Percentiles rank a stretch among this genome's conserved stretches.
Conservation (phyloP, 2,113 vertebrate genomes). For the Myotis brandtii region DNA sequence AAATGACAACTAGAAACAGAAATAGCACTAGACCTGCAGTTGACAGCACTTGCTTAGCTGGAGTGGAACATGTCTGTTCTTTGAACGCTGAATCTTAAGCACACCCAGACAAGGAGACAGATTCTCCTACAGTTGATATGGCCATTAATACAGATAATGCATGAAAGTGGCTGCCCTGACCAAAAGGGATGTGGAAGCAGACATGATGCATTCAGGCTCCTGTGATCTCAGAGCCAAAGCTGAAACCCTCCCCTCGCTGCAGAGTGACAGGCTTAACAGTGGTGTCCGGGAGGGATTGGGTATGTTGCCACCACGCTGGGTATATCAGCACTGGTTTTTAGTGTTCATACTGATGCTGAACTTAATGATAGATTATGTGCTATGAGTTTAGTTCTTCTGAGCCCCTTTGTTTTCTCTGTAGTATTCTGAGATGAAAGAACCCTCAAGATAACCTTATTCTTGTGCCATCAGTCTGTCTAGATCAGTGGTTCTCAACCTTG, state of each 20-base stretch:
- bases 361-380: neutral
- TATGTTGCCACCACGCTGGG: neutral
- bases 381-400: neutral
- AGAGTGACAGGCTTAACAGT: neutral
- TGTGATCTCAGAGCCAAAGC: neutral
- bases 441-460: neutral
- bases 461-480: neutral
- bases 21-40: neutral
- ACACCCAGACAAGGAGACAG: neutral
- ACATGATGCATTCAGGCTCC: neutral
- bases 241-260: neutral
- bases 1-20: slow-evolving; percentile 6
- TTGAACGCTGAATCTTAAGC: slow-evolving; percentile 36
- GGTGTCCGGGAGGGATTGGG: neutral
- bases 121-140: neutral
- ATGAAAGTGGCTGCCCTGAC: neutral
- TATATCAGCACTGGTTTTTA: neutral
- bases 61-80: neutral
- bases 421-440: neutral
- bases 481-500: neutral
- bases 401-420: neutral
- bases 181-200: neutral
- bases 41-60: neutral
- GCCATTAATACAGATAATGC: neutral
- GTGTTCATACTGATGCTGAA: neutral